A percentile compares a stretch with the other conserved stretches of the same genome.
Conservation (phyloP, 2,888 invertebrate genomes). For the Ornithoptera alexandrae region DNA sequence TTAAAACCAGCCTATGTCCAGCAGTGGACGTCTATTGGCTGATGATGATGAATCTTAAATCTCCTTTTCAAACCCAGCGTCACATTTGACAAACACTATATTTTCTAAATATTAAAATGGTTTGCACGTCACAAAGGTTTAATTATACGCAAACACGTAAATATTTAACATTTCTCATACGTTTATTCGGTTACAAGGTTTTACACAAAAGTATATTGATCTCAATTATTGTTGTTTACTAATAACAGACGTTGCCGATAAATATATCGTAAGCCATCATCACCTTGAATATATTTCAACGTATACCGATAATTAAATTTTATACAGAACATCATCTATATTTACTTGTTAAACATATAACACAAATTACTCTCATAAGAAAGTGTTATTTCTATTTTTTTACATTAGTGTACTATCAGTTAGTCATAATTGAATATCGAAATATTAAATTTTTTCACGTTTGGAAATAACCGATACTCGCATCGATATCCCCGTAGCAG, state of each 20-base stretch:
- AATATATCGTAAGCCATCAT: too few species aligned
- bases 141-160: too few species aligned
- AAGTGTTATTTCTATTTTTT: not conserved
- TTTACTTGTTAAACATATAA: not conserved
- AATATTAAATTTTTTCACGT: not conserved
- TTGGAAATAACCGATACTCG: not conserved
- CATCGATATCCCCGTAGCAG: constrained; percentile 10
- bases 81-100: too few species aligned
- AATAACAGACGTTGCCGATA: not conserved
- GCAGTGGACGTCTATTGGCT: too few species aligned
- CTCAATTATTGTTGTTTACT: not conserved
- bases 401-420: not conserved
- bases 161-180: not conserved
- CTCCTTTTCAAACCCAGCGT: too few species aligned
- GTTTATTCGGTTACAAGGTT: not conserved
- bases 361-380: not conserved
- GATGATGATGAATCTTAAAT: too few species aligned
- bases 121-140: too few species aligned
- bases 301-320: not conserved
- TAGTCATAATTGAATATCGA: not conserved
- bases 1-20: too few species aligned
- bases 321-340: not conserved
- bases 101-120: too few species aligned
- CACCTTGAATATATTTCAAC: not conserved
- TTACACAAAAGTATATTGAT: not conserved